Evolutionary conservation across 53 echinoderm and acorn worm genomes (phyloP), one percentile per base, ranked within the genome.

Genomic region (Mesocentrotus franciscanus): DNA sequence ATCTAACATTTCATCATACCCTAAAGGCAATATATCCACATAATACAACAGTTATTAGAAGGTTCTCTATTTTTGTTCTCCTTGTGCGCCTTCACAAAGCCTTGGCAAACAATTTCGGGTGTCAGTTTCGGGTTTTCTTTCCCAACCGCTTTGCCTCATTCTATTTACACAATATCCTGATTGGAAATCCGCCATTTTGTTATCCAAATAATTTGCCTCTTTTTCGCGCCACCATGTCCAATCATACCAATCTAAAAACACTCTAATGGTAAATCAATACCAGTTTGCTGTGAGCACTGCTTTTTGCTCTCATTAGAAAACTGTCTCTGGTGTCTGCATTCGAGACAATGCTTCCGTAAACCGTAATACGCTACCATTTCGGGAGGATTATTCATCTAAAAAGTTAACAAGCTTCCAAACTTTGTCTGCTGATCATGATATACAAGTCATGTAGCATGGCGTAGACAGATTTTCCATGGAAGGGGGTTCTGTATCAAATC

Each of bases 221-320:
- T 8, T 58, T 13, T 3, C n/a, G 87, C 87, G 87, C 87, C 87
- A 87, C 58, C 56, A 27, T 58, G 87, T 10, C 87, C 87, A 87
- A 87, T 27, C 87, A 27, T 56, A 58, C 87, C 87, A 91, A 66
- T 91, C 64, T 68, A 91, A 62, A 91, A 91, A 66, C 91, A 91
- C 91, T 91, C 91, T 91, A 91, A 91, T 62, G 20, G 91, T 91
- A 91, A 91, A 91, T 62, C 64, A 91, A 91, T 66, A 66, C 91
- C 91, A 68, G 32, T 91, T 68, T 62, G 62, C 91, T 68, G 16
- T 22, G 27, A 68, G 91, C 91, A 33, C 36, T 58, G 27, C 61
- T 64, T 91, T 62, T 91, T 62, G 22, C 9, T 29, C 84, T 87
- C n/a, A 87, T 57, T 12, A 11, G 27, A 56, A 56, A 87, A 58